Evolutionary conservation across 2,797 vertebrate genomes (phyloP), one percentile per base, ranked within the genome.

Genomic region (Novumbra hubbsi): DNA sequence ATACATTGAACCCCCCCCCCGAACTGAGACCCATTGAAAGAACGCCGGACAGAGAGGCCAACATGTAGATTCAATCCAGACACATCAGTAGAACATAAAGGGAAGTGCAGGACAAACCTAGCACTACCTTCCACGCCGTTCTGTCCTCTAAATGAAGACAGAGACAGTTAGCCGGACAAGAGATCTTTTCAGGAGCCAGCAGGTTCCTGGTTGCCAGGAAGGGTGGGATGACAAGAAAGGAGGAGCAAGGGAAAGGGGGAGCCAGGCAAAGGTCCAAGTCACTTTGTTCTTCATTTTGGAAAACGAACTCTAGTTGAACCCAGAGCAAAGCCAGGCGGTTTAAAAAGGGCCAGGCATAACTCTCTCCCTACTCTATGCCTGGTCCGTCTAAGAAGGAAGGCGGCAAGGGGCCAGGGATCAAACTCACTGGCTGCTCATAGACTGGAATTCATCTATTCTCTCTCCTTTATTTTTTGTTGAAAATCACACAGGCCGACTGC

Each of bases 241-340:
- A 30, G 84, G 76, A 82, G 89, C 84, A 76, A 76, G 89, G 84
- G 81, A 85, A 87, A 88, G 16, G 73, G 80, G 87, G 78, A 81
- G 88, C 94, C 94, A 95, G 94, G 94, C 94, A 95, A 95, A 96
- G 93, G 94, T 95, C 95, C 95, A 94, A 94, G 92, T 94, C 92
- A 96, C 94, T 95, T 94, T 95, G 93, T 96, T 94, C 93, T 90
- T 57, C 69, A 57, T 94, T 93, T 90, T 92, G 95, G 94, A 94
- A 94, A 95, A 94, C 93, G 95, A 97, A 97, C 96, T 97, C 92
- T 95, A 90, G 92, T 92, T 97, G 96, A 97, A 97, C 96, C 92
- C 95, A 80, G 79, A 81, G 88, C 90, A 90, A 93, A 91, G 48
- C 90, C 89, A 89, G 86, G 88, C 91, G 93, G 92, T 83, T 92